phyloP scores from a whole-genome alignment of 1,140 invertebrate genomes.

The Drosophila simulans region DNA sequence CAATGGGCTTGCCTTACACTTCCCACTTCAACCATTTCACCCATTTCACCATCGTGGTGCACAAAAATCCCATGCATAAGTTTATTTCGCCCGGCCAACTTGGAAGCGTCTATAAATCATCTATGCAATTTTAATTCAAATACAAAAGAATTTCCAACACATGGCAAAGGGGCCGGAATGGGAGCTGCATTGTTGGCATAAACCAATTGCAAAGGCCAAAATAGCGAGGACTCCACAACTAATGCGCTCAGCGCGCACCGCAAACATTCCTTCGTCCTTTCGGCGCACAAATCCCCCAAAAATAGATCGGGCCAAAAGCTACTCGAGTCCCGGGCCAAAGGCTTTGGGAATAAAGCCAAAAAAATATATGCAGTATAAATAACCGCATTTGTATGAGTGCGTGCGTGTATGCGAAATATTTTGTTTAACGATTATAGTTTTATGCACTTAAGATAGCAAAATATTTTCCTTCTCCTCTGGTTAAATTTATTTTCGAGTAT shows the following conservation, averaged over 20 bases:
- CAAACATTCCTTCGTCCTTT: slow-evolving; percentile 30
- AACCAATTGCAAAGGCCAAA: slow-evolving; percentile 79
- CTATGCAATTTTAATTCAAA: slow-evolving; percentile 80
- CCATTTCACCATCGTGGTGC: slow-evolving; percentile 38
- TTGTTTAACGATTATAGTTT: slow-evolving; percentile 83
- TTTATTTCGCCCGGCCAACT: slow-evolving; percentile 62
- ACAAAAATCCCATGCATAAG: slow-evolving; percentile 74
- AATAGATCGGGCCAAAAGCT: slow-evolving; percentile 57
- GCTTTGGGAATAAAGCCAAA: slow-evolving; percentile 75
- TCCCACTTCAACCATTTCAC: neutral
- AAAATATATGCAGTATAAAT: slow-evolving; percentile 66
- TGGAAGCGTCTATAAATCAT: slow-evolving; percentile 73
- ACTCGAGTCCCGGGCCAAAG: slow-evolving; percentile 64
- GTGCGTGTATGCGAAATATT: slow-evolving; percentile 68
- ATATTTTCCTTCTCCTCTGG: slow-evolving; percentile 67
- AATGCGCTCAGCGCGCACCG: slow-evolving; percentile 75
- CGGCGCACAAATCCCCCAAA: neutral
- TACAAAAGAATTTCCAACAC: slow-evolving; percentile 74
- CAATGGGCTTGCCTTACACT: slow-evolving; percentile 30
- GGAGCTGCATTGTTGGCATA: slow-evolving; percentile 70
- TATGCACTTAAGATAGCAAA: slow-evolving; percentile 81
- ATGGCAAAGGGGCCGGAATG: slow-evolving; percentile 17
- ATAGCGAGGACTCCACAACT: slow-evolving; percentile 71
- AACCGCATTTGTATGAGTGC: slow-evolving; percentile 63
- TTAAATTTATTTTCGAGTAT: slow-evolving; percentile 56